phyloP scores from a whole-genome alignment of 2,113 vertebrate genomes.

The Brachirus orientalis region DNA sequence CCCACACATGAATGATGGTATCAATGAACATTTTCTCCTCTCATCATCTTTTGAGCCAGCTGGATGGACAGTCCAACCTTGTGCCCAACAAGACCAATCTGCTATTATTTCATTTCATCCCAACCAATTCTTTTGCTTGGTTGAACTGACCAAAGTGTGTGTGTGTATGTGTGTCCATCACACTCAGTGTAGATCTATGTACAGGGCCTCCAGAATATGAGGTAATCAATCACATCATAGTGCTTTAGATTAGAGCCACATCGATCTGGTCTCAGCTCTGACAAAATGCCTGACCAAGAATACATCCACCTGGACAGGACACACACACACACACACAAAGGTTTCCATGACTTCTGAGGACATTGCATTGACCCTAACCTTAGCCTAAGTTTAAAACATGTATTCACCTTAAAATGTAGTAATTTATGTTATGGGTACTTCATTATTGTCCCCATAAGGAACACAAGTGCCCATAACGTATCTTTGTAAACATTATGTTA shows the following conservation, averaged over 20 bases:
- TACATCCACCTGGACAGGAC: constrained; percentile 61
- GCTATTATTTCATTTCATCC: constrained; percentile 67
- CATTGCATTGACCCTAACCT: too few species aligned
- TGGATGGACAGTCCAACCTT: constrained; percentile 43
- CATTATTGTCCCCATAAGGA: too few species aligned
- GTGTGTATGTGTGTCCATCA: constrained; percentile 39
- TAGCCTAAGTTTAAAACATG: too few species aligned
- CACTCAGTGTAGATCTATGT: constrained; percentile 44
- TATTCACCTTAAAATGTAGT: too few species aligned
- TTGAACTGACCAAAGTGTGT: constrained; percentile 47
- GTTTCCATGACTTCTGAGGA: too few species aligned
- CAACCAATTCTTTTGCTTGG: constrained; percentile 62
- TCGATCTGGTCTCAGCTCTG: constrained; percentile 71
- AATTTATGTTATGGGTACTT: too few species aligned
- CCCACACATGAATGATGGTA: constrained; percentile 62
- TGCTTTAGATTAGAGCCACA: constrained; percentile 71
- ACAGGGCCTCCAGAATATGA: constrained; percentile 65
- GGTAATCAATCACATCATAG: constrained; percentile 76
- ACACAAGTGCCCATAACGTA: too few species aligned
- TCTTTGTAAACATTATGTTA: too few species aligned
- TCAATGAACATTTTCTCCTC: constrained; percentile 65
- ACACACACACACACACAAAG: constrained; percentile 24
- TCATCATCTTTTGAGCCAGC: constrained; percentile 67
- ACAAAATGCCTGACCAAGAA: constrained; percentile 72
- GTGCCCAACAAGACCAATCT: constrained; percentile 65